Conservation (phyloP, 2,797 vertebrate species). For the Schizopygopsis pylzovi region DNA sequence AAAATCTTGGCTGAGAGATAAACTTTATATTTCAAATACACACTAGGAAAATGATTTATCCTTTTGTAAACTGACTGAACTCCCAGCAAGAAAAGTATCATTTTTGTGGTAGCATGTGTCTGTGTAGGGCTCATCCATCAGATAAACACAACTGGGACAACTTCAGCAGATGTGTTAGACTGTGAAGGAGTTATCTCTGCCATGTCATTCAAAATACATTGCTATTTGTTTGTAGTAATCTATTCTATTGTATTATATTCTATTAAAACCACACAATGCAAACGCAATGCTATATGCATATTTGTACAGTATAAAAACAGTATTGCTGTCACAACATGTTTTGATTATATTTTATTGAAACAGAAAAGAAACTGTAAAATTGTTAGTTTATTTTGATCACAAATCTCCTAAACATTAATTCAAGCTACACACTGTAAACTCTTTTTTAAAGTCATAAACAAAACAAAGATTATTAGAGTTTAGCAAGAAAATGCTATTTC, state of each 20-base stretch:
- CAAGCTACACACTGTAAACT: too few relatives aligned
- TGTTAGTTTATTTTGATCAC: not conserved
- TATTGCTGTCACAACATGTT: not conserved
- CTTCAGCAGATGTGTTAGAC: not conserved
- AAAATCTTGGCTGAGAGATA: not conserved
- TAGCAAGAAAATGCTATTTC: too few relatives aligned
- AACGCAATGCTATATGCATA: not conserved
- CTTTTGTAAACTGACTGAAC: slow-evolving; percentile 25
- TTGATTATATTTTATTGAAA: not conserved
- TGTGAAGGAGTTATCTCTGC: not conserved
- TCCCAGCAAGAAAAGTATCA: not conserved
- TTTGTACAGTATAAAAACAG: not conserved
- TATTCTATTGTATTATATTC: not conserved
- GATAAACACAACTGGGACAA: not conserved
- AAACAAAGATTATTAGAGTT: too few relatives aligned
- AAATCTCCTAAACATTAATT: not conserved
- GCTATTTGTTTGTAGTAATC: not conserved
- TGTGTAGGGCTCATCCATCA: not conserved
- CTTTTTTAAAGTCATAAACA: too few relatives aligned
- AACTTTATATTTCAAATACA: not conserved
- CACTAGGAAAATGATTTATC: not conserved
- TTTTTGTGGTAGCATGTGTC: not conserved
- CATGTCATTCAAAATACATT: not conserved
- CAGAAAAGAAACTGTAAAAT: not conserved
- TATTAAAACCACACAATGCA: not conserved